Base-by-base conservation (phyloP, 2,797 vertebrate genomes). In the Melanotaenia nigrans region DNA sequence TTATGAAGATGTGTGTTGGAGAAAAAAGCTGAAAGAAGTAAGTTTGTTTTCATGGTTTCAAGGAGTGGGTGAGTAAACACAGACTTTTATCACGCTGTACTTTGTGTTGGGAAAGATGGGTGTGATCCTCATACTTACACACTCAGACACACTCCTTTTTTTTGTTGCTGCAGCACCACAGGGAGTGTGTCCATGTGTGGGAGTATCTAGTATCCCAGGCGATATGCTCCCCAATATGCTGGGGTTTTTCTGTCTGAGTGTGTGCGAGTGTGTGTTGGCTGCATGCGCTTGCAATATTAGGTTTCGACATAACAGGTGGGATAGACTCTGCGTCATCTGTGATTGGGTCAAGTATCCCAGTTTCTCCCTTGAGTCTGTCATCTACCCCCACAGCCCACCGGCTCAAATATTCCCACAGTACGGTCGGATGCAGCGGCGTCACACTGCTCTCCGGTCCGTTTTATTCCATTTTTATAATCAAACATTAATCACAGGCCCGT, bases 291-390 rank as follows among this genome's bases (percentile, higher is more conserved):
- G 59, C 32, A 36, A 79, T 91, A 92, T 94, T 82, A 79, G 67
- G 81, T 95, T 91, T 92, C 93, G 20, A 35, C 64, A 75, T 75
- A 87, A 93, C 93, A 95, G 93, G 93, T 94, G 94, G 86, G 79
- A 77, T 72, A 75, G 87, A 79, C 84, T 89, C 79, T 81, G 74
- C 75, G 72, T 86, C 86, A 90, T 91, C 84, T 79, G 70, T 73
- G 82, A 90, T 87, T 85, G 83, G 83, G 73, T 92, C 82, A 53
- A 77, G 80, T 78, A 82, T 90, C 89, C 78, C 13, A 14, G 79
- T 86, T 87, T 71, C 67, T 83, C 84, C 78, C 82, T 67, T 45
- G 68, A 61, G 81, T 80, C 73, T 86, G 81, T 77, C 79, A 79
- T 75, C 69, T 77, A 61, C 24, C 57, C 70, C 73, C n/a, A 22